Base-by-base conservation (phyloP, 2,888 invertebrate species). In the Luperina nickerlii region DNA sequence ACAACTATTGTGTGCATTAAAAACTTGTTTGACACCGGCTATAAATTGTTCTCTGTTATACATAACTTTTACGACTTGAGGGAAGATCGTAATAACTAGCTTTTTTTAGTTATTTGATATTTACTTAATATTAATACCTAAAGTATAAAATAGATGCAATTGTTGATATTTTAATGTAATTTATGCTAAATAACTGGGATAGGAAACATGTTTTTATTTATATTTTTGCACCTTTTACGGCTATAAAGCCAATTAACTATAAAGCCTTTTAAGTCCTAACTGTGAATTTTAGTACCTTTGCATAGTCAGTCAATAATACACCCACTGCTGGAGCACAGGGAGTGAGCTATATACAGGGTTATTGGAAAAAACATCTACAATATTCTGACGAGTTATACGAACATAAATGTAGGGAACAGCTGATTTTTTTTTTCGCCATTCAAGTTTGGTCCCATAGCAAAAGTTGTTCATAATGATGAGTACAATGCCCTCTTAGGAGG, bases 1-100 rank as follows among this genome's bases (percentile, higher is more conserved):
- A 86, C 71, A 79, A 80, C 78, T 75, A 87, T 87, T 82, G 81
- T 78, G 71, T 75, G 54, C 72, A 87, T 88, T 88, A 82, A 86
- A 85, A 88, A 84, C 80, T 81, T 67, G 77, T 86, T 77, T 42
- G 60, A 71, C 73, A 69, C 27, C 15, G 32, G 5, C 62, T 60
- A 72, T 88, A 86, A 88, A 84, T 85, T 80, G 60, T 60, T 20
- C 45, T 62, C 27, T 60, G 72, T 70, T 76, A 57, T 27, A 78
- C 60, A 80, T 45, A 60, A 13, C 62, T 75, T 83, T 83, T 73
- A 83, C 81, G 85, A 73, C 54, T 20, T 0, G 7, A 24, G 9
- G 6, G 20, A 32, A 62, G 67, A 82, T 75, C 68, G 63, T 78
- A 62, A 18, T 27, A 18, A 8, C 2, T n/a, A 13, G 24, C n/a